Conservation (phyloP, 1,140 invertebrate species). For the Apis laboriosa region DNA sequence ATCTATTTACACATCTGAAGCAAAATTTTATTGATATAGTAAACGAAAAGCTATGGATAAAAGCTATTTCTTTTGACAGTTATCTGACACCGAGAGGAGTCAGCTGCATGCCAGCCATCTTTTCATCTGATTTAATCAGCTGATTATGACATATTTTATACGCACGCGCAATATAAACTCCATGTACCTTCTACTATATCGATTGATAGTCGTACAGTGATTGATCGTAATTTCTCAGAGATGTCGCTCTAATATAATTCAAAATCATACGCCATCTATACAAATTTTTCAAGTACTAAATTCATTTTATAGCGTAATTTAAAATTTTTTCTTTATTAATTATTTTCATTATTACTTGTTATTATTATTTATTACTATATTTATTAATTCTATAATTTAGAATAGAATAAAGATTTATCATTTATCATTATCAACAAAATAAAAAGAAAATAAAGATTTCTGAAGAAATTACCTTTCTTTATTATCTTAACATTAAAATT, state of each 20-base stretch:
- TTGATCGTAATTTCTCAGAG: neutral
- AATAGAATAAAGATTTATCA: neutral
- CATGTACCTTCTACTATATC: neutral
- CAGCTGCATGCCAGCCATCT: conserved; percentile 40
- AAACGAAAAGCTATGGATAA: neutral
- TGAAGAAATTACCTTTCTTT: neutral
- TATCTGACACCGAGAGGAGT: conserved; percentile 44
- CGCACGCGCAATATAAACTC: conserved; percentile 13
- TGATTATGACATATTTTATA: conserved; percentile 44
- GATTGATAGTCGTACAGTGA: neutral
- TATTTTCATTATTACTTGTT: no score
- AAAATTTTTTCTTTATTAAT: neutral
- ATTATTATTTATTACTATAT: neutral
- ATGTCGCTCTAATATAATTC: neutral
- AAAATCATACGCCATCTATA: neutral
- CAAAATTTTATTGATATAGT: neutral
- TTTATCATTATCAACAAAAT: neutral
- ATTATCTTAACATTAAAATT: neutral
- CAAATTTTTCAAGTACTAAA: neutral
- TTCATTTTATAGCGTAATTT: neutral
- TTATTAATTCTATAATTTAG: neutral
- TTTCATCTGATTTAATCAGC: conserved; percentile 39
- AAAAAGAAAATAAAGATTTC: neutral
- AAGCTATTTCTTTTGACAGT: conserved; percentile 28
- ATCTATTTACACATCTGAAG: conserved; percentile 43